Evolutionary conservation across 2,797 vertebrate genomes (phyloP).

Genomic region (Clamator glandarius): DNA sequence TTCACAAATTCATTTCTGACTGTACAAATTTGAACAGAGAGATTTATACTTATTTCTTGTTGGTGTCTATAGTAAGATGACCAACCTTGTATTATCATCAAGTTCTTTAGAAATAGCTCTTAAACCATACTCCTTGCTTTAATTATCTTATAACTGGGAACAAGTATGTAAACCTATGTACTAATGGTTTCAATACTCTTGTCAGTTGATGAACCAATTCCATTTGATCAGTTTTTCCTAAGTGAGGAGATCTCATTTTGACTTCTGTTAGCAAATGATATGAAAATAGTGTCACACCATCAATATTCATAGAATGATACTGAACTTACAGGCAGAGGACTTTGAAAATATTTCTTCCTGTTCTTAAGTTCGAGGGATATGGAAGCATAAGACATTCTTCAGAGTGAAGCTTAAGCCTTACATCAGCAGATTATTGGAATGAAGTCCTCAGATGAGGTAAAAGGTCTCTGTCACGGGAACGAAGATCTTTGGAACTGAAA

Average conservation of each 20-base stretch:
- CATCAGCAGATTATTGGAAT: conserved; percentile 9
- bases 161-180: neutral
- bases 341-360: neutral
- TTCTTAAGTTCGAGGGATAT: neutral
- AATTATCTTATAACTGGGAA: neutral
- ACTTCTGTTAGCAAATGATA: neutral
- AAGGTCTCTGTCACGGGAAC: neutral
- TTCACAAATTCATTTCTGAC: neutral
- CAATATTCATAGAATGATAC: neutral
- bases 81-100: neutral
- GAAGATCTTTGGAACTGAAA: neutral
- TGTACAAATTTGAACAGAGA: neutral
- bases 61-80: neutral
- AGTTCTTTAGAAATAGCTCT: neutral
- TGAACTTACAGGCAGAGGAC: neutral
- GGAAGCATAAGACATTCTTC: neutral
- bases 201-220: neutral
- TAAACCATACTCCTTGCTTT: neutral
- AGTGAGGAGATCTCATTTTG: neutral
- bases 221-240: neutral
- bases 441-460: neutral
- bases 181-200: neutral
- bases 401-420: neutral
- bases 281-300: neutral
- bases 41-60: neutral